Percentiles rank a stretch among this genome's conserved stretches.
phyloP scores from a whole-genome alignment of 2,797 vertebrate genomes.

The Pseudochromis fuscus region DNA sequence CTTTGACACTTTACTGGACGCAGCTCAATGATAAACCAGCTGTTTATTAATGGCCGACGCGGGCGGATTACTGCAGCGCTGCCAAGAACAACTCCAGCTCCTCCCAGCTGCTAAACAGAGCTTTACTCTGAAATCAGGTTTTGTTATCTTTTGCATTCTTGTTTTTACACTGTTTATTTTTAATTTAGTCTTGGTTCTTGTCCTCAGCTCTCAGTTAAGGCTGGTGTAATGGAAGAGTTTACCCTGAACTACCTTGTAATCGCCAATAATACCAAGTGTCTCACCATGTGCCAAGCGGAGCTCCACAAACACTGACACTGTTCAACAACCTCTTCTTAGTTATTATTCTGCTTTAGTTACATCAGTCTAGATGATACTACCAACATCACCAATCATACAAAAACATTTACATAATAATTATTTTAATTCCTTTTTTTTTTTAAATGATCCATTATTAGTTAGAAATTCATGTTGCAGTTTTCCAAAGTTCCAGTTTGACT shows the following conservation, averaged over 20 bases:
- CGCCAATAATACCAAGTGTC: not conserved
- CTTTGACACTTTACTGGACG: constrained; percentile 45
- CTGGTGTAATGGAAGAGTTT: constrained; percentile 35
- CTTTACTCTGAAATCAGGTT: constrained; percentile 49
- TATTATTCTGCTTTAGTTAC: not conserved
- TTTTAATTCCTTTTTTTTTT: too few relatives aligned
- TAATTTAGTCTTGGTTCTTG: constrained; percentile 40
- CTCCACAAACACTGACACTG: not conserved
- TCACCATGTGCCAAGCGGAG: not conserved
- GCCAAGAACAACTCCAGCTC: constrained; percentile 65
- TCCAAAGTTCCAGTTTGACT: too few relatives aligned
- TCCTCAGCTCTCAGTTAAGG: constrained; percentile 38
- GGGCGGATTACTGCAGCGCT: constrained; percentile 37
- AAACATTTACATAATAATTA: too few relatives aligned
- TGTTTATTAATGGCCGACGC: constrained; percentile 55
- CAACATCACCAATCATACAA: too few relatives aligned
- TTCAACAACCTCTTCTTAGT: not conserved
- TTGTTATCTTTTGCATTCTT: constrained; percentile 64
- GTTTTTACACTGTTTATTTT: constrained; percentile 60
- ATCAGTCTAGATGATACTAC: not conserved
- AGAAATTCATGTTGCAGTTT: too few relatives aligned
- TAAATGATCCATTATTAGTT: too few relatives aligned
- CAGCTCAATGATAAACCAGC: constrained; percentile 58
- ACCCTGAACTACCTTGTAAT: constrained; percentile 16
- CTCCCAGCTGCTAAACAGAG: constrained; percentile 55